Evolutionary conservation across 1,140 invertebrate genomes (phyloP), one percentile per base, ranked within the genome.

Genomic region (Chrysoperla carnea): DNA sequence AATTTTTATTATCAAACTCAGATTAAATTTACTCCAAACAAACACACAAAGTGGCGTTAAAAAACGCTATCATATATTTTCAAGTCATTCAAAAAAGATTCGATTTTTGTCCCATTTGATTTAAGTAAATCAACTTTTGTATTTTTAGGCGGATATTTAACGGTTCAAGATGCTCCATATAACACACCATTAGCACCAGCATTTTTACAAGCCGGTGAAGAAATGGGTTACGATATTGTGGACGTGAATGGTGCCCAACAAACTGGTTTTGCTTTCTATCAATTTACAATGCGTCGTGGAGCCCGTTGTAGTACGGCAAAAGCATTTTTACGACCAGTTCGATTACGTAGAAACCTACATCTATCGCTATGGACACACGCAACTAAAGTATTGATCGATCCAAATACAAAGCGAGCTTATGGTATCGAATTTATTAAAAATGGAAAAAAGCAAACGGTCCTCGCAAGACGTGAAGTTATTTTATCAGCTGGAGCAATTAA

Each of bases 181-280:
- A 75, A 81, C 44, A 86, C 84, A 0, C 84, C 84, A 0, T 58
- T 88, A 11, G 84, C 81, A 0, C 64, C 73, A n/a, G 76, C 82
- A 0, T 84, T 88, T 54, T 64, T 93, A 1, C 81, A 93, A 67
- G 88, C 89, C 0, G 89, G 83, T 29, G 71, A 84, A 56, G 85
- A 94, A 58, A 85, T 91, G 75, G 90, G 89, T 35, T 88, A 87
- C 60, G 81, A 86, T 37, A 75, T 86, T 6, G 51, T 76, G 0
- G 77, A 81, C 57, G 62, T 85, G 39, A 85, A 89, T 59, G 76
- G 87, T 6, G 72, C 75, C 1, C 70, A 82, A 48, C 84, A 87
- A 55, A 86, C 83, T 0, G 84, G 85, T 6, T 88, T 83, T 51
- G 74, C 76, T 1, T 72, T 84, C 43, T 84, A 75, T 42, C 85